Base-by-base conservation (phyloP, 2,888 invertebrate genomes). In the Bhutanitis thaidina region DNA sequence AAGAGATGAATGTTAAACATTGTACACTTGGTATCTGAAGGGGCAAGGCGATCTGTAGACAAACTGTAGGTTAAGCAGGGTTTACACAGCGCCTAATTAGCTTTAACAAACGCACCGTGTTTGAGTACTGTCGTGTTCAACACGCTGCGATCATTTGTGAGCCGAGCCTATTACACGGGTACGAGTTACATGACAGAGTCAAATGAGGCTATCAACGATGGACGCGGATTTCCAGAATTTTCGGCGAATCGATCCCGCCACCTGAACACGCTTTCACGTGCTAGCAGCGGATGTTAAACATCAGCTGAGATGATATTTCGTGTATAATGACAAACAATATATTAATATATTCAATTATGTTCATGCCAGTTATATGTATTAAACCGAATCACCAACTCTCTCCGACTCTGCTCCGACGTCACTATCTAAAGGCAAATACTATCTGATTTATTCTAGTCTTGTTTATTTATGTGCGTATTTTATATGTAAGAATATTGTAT, bases 1-100 rank as follows among this genome's bases (percentile, higher is more conserved):
- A 27, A 44, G 34, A 44, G n/a, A 39, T 8, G 34, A 43, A 43
- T 34, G 9, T 25, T 49, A 49, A 14, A 44, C 25, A 43, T 20
- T 43, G 15, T 43, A 32, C 13, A 27, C 29, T 13, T 14, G 41
- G 12, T 40, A 51, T 51, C 45, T 45, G 16, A 51, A 45, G 12
- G 29, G 35, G 35, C 12, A 45, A 27, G 35, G 36, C 27, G 13
- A 49, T 49, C 34, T 10, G 37, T 49, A 35, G 29, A 36, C 49
- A 29, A 41, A 49, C 38, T n/a, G n/a, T n/a, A n/a, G 35, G 46
- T 67, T 62, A 57, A 62, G 56, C 59, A 49, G 49, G 49, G 65
- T 60, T 59, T 62, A 64, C 70, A 69, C 66, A 68, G 64, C 45
- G 64, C 62, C 71, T 77, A 80, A 81, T 81, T 78, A 80, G 73